phyloP scores from a whole-genome alignment of 2,888 invertebrate genomes.

The Gastrophysa polygoni region DNA sequence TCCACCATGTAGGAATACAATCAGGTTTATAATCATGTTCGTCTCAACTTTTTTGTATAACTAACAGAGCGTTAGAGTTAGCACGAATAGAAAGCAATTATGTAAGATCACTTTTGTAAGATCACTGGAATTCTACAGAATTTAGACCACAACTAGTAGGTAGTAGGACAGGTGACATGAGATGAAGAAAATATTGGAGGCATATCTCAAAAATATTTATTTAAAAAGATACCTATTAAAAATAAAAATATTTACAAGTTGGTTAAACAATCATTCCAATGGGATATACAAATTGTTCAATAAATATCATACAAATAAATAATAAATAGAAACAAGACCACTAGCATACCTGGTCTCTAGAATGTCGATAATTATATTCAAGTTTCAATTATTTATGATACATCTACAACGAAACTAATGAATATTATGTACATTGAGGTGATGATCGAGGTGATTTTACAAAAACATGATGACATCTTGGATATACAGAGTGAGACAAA shows the following conservation, averaged over 20 bases:
- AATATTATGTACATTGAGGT: neutral
- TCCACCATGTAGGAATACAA: too few species aligned
- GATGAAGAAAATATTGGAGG: constrained; percentile 4
- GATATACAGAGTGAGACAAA: too few species aligned
- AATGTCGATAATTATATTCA: too few species aligned
- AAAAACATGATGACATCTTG: too few species aligned
- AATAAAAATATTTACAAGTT: constrained; percentile 27
- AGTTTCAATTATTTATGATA: neutral
- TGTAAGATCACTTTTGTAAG: too few species aligned
- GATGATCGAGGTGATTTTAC: neutral
- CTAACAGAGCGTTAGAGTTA: too few species aligned
- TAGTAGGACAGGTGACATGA: too few species aligned
- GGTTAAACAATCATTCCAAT: constrained; percentile 12
- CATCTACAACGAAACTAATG: neutral
- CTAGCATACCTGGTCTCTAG: neutral
- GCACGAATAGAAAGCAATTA: too few species aligned
- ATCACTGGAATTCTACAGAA: too few species aligned
- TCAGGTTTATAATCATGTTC: too few species aligned
- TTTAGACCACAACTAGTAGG: too few species aligned
- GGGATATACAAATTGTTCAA: constrained; percentile 13
- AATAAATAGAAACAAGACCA: neutral
- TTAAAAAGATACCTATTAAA: constrained; percentile 23
- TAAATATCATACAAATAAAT: constrained; percentile 19
- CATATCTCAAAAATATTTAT: constrained; percentile 36
- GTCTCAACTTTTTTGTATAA: too few species aligned